phyloP scores from a whole-genome alignment of 2,113 vertebrate genomes.

The Tachysurus vachellii region DNA sequence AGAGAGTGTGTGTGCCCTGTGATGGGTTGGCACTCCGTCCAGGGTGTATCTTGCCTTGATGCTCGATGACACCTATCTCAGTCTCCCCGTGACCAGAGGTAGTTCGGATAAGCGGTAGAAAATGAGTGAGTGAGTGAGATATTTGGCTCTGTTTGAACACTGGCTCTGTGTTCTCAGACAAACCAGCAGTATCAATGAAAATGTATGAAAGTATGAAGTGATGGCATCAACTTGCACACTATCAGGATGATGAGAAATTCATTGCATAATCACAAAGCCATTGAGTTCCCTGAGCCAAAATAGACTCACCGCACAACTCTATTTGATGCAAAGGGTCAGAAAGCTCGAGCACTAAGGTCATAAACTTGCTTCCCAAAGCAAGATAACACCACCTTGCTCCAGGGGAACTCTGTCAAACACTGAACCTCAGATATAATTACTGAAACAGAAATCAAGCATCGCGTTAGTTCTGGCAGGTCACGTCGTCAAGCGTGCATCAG shows the following conservation, averaged over 20 bases:
- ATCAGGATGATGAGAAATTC: neutral
- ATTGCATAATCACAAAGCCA: neutral
- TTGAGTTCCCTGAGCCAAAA: neutral
- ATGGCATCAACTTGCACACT: neutral
- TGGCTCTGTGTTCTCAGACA: too few relatives aligned
- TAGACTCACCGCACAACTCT: neutral
- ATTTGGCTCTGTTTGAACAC: too few relatives aligned
- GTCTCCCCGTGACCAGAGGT: too few relatives aligned
- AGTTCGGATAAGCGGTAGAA: too few relatives aligned
- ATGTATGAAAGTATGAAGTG: neutral
- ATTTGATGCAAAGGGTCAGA: neutral
- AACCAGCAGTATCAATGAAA: neutral
- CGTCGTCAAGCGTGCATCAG: too few relatives aligned
- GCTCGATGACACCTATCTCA: too few relatives aligned
- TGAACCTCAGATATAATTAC: neutral
- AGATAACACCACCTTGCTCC: neutral
- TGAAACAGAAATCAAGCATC: too few relatives aligned
- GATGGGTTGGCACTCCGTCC: too few relatives aligned
- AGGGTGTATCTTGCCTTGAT: too few relatives aligned
- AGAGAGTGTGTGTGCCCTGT: too few relatives aligned
- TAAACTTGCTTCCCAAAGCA: neutral
- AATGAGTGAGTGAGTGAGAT: too few relatives aligned
- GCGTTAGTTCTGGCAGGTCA: too few relatives aligned
- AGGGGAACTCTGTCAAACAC: conserved; percentile 3
- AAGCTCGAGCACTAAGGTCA: neutral